Evolutionary conservation across 2,888 invertebrate genomes (phyloP).

Genomic region (Petrolisthes cinctipes): DNA sequence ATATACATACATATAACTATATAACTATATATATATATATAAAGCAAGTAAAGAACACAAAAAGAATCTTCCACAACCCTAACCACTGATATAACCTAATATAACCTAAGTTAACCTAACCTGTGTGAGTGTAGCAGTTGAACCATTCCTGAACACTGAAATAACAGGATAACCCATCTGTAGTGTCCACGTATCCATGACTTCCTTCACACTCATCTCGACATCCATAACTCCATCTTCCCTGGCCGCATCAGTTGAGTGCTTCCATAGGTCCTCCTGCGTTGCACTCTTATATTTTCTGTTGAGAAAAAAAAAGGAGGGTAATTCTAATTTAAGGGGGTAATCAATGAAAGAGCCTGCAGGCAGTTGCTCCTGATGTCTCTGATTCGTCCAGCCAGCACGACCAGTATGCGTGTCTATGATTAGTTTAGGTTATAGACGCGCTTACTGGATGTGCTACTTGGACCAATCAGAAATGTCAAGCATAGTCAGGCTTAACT

Average conservation of each 20-base stretch:
- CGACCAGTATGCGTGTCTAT: no score
- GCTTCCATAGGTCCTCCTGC: not conserved
- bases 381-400: no score
- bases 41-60: no score
- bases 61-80: no score
- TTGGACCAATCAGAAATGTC: no score
- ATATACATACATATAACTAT: not conserved
- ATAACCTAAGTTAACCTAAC: not conserved
- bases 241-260: not conserved
- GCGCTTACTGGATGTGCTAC: no score
- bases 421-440: no score
- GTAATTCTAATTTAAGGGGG: no score
- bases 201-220: not conserved
- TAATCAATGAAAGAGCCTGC: no score
- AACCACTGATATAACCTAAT: not conserved
- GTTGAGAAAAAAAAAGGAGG: not conserved
- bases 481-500: no score
- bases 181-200: not conserved
- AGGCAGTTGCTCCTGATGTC: no score
- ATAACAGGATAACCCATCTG: not conserved
- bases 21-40: not conserved
- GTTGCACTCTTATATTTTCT: not conserved
- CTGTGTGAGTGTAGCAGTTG: not conserved
- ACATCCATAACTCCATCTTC: not conserved
- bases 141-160: not conserved